Evolutionary conservation across 2,888 invertebrate species (phyloP).

Genomic region (Aelia acuminata): DNA sequence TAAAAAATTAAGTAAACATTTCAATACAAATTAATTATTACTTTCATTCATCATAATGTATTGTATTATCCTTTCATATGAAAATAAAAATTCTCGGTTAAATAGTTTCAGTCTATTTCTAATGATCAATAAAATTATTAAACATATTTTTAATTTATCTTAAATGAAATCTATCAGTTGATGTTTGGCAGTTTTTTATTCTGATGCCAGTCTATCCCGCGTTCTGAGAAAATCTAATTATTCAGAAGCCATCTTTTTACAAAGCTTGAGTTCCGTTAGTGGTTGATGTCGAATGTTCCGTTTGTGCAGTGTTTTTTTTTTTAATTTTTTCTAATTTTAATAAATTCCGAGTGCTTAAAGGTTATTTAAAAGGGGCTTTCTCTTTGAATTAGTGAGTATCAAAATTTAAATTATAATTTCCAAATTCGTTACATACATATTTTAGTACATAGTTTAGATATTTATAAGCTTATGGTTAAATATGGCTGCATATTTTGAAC

Average conservation of each 20-base stretch:
- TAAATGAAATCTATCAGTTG: not conserved
- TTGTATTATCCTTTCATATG: not conserved
- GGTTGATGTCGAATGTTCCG: not conserved
- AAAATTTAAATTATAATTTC: not conserved
- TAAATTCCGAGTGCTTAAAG: not conserved
- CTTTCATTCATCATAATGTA: not conserved
- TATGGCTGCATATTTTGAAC: too few relatives aligned
- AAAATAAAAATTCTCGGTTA: not conserved
- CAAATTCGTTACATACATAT: not conserved
- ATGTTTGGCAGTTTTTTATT: not conserved
- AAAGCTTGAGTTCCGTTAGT: not conserved
- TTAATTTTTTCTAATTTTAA: not conserved
- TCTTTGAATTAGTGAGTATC: not conserved
- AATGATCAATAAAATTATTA: not conserved
- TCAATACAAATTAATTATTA: not conserved
- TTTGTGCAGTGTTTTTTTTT: not conserved
- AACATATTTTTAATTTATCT: not conserved
- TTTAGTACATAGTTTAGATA: too few relatives aligned
- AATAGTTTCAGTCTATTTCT: not conserved
- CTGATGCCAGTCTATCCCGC: not conserved
- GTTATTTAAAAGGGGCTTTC: not conserved
- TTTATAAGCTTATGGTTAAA: too few relatives aligned
- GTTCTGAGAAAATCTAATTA: slow-evolving; percentile 26
- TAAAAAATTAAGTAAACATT: not conserved
- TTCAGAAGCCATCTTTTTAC: not conserved